Evolutionary conservation across 2,797 vertebrate species (phyloP).

Genomic region (Liasis olivaceus): DNA sequence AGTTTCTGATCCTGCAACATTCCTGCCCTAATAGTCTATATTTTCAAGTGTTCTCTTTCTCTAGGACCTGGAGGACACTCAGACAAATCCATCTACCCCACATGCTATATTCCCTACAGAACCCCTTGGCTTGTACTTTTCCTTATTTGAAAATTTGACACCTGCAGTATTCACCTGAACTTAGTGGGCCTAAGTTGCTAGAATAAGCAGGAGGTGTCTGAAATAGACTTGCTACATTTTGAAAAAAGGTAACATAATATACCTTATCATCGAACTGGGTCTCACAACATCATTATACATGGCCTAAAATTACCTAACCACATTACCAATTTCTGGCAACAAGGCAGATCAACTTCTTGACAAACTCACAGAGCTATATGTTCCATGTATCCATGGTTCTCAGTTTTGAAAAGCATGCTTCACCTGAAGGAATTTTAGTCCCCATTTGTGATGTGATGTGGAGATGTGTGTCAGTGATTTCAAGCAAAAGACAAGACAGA

Average conservation of each 20-base stretch:
- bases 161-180: not conserved
- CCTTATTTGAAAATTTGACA: not conserved
- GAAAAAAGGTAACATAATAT: not conserved
- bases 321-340: not conserved
- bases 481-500: not conserved
- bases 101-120: not conserved
- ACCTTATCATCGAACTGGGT: not conserved
- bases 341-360: not conserved
- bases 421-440: not conserved
- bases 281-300: not conserved
- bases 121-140: not conserved
- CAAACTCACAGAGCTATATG: not conserved
- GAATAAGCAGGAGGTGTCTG: not conserved
- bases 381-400: not conserved
- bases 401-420: not conserved
- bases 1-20: not conserved
- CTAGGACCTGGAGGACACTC: not conserved
- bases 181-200: not conserved
- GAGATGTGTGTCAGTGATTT: not conserved
- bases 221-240: not conserved
- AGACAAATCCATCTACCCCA: not conserved
- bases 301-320: not conserved
- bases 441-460: not conserved
- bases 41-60: not conserved
- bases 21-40: not conserved